Evolutionary conservation across 2,888 invertebrate species (phyloP), one percentile per base, ranked within the genome.

Genomic region (Rhingia campestris): DNA sequence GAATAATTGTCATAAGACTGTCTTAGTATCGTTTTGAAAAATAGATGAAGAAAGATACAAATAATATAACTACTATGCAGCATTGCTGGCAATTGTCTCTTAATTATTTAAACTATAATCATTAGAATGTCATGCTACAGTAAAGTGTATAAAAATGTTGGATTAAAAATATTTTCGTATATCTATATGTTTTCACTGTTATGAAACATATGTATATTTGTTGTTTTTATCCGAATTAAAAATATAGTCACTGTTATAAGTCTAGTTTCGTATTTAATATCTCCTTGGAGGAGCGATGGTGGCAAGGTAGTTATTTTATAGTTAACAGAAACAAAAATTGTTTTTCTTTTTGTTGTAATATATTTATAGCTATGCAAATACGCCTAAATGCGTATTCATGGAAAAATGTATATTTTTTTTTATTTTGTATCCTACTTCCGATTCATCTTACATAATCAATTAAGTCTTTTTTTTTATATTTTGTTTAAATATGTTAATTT

Each of bases 121-220:
- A 64, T 59, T 45, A 6, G 53, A 59, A 58, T 58, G 64, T 75
- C 51, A 75, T 75, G 66, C 58, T 63, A 49, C 14, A 22, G 22
- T 59, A 59, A 14, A 54, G 43, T 51, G 35, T 49, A 35, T 63
- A 56, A 35, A n/a, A 70, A 39, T 30, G 41, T 30, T 33, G 39
- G 7, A 66, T 53, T 53, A 53, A 9, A 53, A 32, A 53, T 53
- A 33, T 45, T 33, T 9, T 22, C 2, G 22, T 22, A 22, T 22
- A 22, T 22, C 22, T 22, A 22, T 22, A 22, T 22, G 22, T 22
- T 22, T 22, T 22, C 22, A 22, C 2, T 22, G 22, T 22, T 2
- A 22, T 22, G 22, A 61, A 4, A 6, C 10, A 41, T 35, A 10
- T 12, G 32, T 56, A 47, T 4, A 59, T 58, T 30, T 32, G 47